Evolutionary conservation across 2,888 invertebrate genomes (phyloP), one percentile per base, ranked within the genome.

Genomic region (Dryadula phaetusa): DNA sequence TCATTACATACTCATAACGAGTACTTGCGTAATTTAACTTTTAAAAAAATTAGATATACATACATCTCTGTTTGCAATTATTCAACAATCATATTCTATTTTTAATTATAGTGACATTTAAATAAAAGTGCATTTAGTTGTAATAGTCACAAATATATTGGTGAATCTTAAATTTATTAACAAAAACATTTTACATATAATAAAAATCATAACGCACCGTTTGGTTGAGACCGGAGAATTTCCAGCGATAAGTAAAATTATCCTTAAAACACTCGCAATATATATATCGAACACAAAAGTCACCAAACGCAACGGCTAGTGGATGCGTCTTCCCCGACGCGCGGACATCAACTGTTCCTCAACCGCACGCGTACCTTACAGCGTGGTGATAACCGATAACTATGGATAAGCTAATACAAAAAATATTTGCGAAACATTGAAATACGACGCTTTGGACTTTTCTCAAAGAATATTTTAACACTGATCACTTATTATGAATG

Each of bases 281-380:
- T 49, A 49, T 49, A 49, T 80, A 80, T 83, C 81, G 79, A 78
- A 79, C 82, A 85, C 87, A 69, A 79, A 76, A 80, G 76, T 78
- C 83, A 86, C 86, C 77, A 68, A 77, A 80, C 79, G 84, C 81
- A 74, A 70, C 63, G 70, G 78, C 83, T 79, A 83, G 80, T 87
- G 87, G 89, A 86, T 88, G 91, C 88, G 89, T 90, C 90, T 86
- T 90, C 90, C 84, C 83, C 82, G 83, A 79, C 90, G 91, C 87
- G 82, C 91, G 87, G 85, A 77, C 91, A 91, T 92, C 91, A 90
- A 92, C 92, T 92, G 91, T 77, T 81, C 83, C 79, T 82, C 80
- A 71, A 77, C 80, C 82, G 84, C 82, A 74, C 78, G 83, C 84
- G 82, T 80, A 75, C 77, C 74, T 71, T 62, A 70, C 75, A 76